Base-by-base conservation (phyloP, 2,888 invertebrate genomes). In the Phyllotreta striolata region DNA sequence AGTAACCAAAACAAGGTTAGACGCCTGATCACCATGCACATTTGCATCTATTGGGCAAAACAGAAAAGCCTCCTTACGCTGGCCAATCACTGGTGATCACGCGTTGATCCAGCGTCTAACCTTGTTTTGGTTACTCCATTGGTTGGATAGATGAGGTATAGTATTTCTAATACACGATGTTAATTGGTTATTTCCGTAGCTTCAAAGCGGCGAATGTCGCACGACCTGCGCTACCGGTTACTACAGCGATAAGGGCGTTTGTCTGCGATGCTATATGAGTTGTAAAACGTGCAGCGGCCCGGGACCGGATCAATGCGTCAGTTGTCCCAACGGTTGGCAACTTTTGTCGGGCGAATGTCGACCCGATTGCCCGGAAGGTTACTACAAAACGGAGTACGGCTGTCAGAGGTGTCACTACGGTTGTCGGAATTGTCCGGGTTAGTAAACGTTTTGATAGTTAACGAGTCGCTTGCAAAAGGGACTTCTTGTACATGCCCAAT, bases 331-430 rank as follows among this genome's bases (percentile, higher is more conserved):
- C 3, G 91, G 90, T 3, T 93, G 92, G 92, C 88, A 91, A 78
- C 82, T 94, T 65, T 90, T 92, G 0, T 91, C 91, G 1, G 93
- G 93, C 1, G 91, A 93, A 79, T 94, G 94, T 74, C 89, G 92
- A 73, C 91, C 92, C 0, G 91, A 91, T 75, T 95, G 95, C 80
- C 93, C 94, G 0, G 91, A 91, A 81, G 93, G 93, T 43, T 93
- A 91, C 82, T 95, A 92, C 82, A 91, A 92, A 81, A 89, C 89
- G 3, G 86, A 88, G 68, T 91, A 88, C 73, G 92, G 92, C 6
- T 95, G 95, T 77, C 91, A 91, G 70, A 92, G 91, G 80, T 95
- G 95, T 82, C 93, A 94, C 83, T 91, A 92, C 80, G 92, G 91
- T 77, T 95, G 95, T 81, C 89, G 89, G 70, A 92, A 92, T 73